Conservation (phyloP, 2,888 invertebrate species). For the Drosophila siamana region DNA sequence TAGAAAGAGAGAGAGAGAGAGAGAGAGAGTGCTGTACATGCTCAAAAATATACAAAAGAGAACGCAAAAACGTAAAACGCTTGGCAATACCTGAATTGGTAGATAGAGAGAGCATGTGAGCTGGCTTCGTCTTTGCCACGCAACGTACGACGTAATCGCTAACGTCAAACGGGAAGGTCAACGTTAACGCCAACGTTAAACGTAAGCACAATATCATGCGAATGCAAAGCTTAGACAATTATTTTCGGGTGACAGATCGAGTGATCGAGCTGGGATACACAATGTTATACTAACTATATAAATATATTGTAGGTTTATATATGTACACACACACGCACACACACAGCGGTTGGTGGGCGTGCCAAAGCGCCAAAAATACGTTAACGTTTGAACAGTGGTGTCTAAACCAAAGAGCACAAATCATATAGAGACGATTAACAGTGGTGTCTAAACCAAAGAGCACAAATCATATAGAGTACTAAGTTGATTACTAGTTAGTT, state of each 20-base stretch:
- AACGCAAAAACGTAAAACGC: slow-evolving; percentile 58
- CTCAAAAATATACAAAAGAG: slow-evolving; percentile 73
- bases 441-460: slow-evolving; percentile 50
- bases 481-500: slow-evolving; percentile 48
- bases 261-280: slow-evolving; percentile 52
- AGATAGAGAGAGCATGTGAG: slow-evolving; percentile 36
- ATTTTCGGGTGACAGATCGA: slow-evolving; percentile 50
- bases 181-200: slow-evolving; percentile 26
- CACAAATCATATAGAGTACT: slow-evolving; percentile 48
- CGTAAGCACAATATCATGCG: slow-evolving; percentile 63
- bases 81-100: slow-evolving; percentile 12
- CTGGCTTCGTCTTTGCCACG: slow-evolving; percentile 46
- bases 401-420: slow-evolving; percentile 55
- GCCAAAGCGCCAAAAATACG: slow-evolving; percentile 61
- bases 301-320: slow-evolving; percentile 19
- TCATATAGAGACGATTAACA: slow-evolving; percentile 35
- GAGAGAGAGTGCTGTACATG: slow-evolving; percentile 71
- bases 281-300: slow-evolving; percentile 32
- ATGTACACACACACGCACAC: slow-evolving; percentile 34
- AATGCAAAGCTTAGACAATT: slow-evolving; percentile 57
- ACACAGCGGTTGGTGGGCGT: slow-evolving; percentile 57
- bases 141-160: slow-evolving; percentile 33
- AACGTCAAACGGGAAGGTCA: slow-evolving; percentile 34
- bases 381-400: slow-evolving; percentile 49
- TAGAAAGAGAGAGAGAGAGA: slow-evolving; percentile 39